Conservation (phyloP, 2,888 invertebrate genomes). For the Selenia dentaria region DNA sequence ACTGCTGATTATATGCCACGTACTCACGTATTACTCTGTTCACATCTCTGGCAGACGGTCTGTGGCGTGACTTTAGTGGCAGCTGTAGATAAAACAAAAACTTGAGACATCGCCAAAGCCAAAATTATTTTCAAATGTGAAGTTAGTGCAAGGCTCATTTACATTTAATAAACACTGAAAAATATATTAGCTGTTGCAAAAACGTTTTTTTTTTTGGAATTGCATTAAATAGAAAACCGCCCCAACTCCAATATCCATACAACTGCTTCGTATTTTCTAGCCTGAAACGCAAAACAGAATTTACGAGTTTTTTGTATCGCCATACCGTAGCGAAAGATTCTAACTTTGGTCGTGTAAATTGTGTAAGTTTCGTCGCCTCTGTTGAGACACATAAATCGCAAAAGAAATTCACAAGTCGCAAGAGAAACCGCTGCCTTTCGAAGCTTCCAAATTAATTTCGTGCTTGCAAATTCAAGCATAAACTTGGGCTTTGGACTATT, state of each 20-base stretch:
- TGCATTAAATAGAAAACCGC: too few relatives aligned
- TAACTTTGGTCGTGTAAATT: constrained; percentile 41
- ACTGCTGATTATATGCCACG: too few relatives aligned
- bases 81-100: too few relatives aligned
- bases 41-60: too few relatives aligned
- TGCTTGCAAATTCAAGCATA: constrained; percentile 68
- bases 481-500: constrained; percentile 39
- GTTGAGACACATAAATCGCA: constrained; percentile 50
- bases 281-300: constrained; percentile 22
- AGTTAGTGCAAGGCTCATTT: too few relatives aligned
- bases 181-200: too few relatives aligned
- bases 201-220: too few relatives aligned
- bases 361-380: constrained; percentile 46
- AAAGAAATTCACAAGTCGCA: constrained; percentile 56
- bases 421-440: constrained; percentile 46
- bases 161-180: too few relatives aligned
- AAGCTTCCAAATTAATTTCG: constrained; percentile 70
- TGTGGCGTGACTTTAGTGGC: too few relatives aligned
- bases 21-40: too few relatives aligned
- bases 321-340: constrained; percentile 34
- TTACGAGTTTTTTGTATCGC: constrained; percentile 28
- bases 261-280: constrained; percentile 26
- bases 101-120: too few relatives aligned
- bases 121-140: too few relatives aligned
- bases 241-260: constrained; percentile 20